Evolutionary conservation across 1,140 invertebrate genomes (phyloP).

Genomic region (Cydia splendana): DNA sequence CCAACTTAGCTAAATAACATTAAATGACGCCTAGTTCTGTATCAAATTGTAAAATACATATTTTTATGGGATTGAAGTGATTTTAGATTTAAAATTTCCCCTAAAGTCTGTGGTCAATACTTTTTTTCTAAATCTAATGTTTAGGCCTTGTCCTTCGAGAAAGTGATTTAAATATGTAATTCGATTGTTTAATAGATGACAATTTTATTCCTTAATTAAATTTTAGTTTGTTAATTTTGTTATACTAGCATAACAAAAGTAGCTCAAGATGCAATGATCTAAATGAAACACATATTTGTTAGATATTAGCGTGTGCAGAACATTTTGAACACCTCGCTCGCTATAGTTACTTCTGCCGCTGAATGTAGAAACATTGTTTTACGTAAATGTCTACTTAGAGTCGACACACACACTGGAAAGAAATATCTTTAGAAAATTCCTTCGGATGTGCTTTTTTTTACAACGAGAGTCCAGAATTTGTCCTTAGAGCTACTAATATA

Average conservation of each 20-base stretch:
- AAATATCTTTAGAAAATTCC: not conserved
- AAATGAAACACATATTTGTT: no score
- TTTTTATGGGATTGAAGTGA: slow-evolving; percentile 28
- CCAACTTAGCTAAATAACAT: slow-evolving; percentile 81
- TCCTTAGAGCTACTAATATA: not conserved
- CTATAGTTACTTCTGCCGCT: not conserved
- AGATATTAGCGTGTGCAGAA: not conserved
- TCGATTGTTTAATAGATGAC: no score
- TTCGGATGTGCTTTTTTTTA: no score
- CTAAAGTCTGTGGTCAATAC: not conserved
- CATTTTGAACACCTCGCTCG: not conserved
- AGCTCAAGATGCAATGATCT: no score
- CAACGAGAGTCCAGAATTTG: not conserved
- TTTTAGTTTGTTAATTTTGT: no score
- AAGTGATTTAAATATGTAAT: no score
- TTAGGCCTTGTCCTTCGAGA: no score
- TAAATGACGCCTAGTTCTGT: slow-evolving; percentile 37
- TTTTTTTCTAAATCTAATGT: no score
- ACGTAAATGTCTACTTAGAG: not conserved
- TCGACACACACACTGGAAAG: not conserved
- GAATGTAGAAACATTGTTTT: not conserved
- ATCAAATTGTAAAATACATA: slow-evolving; percentile 37
- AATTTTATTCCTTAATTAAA: no score
- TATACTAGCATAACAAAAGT: no score
- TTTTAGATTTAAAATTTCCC: not conserved